phyloP scores from a whole-genome alignment of 2,888 invertebrate genomes.

The Campoplex capitator region DNA sequence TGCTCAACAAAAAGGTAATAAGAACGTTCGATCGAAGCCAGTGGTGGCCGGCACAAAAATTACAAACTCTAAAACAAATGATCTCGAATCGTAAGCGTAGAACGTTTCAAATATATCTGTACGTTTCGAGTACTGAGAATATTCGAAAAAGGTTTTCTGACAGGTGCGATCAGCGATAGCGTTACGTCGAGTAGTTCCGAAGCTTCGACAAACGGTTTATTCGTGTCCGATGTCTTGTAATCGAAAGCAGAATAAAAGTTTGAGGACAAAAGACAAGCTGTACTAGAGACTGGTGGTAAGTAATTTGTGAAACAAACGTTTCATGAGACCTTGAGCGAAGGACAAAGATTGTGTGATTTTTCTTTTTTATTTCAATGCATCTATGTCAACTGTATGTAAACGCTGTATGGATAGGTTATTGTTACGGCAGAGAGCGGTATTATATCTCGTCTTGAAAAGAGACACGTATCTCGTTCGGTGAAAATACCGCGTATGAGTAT shows the following conservation, averaged over 20 bases:
- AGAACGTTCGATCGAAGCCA: too few species aligned
- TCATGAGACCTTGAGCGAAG: neutral
- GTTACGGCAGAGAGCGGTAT: neutral
- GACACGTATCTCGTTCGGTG: neutral
- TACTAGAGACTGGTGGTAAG: neutral
- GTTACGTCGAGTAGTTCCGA: neutral
- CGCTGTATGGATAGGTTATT: neutral
- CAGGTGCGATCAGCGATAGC: neutral
- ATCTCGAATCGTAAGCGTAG: neutral
- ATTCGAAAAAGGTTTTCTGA: neutral
- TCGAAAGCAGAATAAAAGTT: neutral
- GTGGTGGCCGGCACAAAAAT: neutral
- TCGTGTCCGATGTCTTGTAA: neutral
- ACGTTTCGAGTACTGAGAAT: neutral
- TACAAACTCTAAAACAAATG: neutral
- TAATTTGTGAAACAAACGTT: constrained; percentile 2
- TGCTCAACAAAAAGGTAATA: too few species aligned
- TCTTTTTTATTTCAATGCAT: neutral
- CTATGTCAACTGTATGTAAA: constrained; percentile 5
- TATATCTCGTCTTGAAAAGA: constrained; percentile 4
- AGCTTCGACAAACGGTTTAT: neutral
- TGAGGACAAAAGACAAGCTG: neutral
- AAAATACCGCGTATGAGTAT: neutral
- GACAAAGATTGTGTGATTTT: constrained; percentile 9
- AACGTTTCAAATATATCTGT: neutral